Conservation (phyloP, 2,888 invertebrate species). For the Dione vanillae region DNA sequence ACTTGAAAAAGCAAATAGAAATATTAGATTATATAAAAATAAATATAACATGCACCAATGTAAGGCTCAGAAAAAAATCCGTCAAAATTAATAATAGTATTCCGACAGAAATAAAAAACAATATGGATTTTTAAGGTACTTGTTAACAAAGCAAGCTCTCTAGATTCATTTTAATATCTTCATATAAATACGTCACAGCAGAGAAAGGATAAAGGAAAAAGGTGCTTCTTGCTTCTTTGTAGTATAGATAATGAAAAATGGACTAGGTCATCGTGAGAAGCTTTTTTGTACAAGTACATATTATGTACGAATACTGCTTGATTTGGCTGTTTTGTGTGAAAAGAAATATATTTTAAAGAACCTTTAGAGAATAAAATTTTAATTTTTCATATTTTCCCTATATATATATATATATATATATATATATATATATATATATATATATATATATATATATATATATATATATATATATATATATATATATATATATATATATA, state of each 20-base stretch:
- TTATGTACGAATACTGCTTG: conserved; percentile 40
- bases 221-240: conserved; percentile 62
- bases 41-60: not conserved
- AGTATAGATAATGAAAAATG: conserved; percentile 74
- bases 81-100: not conserved
- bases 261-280: conserved; percentile 65
- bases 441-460: too few relatives aligned
- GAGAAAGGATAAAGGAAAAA: conserved; percentile 61
- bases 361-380: not conserved
- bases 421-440: too few relatives aligned
- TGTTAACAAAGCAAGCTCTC: conserved; percentile 60
- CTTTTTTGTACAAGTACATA: conserved; percentile 74
- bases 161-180: conserved; percentile 60
- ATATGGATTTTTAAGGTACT: conserved; percentile 50
- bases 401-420: not conserved
- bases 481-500: too few relatives aligned
- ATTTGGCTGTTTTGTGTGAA: conserved; percentile 8
- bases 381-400: not conserved
- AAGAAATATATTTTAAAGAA: conserved; percentile 8
- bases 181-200: conserved; percentile 61
- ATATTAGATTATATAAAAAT: not conserved
- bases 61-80: not conserved
- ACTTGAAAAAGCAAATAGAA: not conserved
- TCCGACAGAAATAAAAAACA: not conserved
- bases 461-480: too few relatives aligned